These are phyloP conservation scores for Oophaga pumilio DNA, from an alignment of 2,113 vertebrate species.

Conservation along the genomic window DNA sequence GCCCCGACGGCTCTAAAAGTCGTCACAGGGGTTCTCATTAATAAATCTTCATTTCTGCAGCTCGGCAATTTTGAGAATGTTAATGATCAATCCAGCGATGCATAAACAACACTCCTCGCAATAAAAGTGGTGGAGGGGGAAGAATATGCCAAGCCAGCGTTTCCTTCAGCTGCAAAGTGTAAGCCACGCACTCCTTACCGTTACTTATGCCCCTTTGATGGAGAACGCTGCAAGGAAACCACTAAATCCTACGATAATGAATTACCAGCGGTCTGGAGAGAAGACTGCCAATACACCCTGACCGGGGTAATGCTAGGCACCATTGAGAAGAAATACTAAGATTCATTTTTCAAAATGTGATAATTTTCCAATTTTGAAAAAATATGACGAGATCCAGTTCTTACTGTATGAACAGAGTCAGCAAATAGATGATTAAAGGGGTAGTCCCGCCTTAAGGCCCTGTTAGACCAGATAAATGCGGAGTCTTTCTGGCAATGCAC, in stretches of 20 bases:
- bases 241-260: background rate
- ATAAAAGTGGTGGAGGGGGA: slow-evolving; percentile 1
- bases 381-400: too few relatives aligned
- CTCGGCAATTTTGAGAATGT: slow-evolving; percentile 13
- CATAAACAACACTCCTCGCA: slow-evolving; percentile 6
- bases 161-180: background rate
- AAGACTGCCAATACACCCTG: slow-evolving; percentile 23
- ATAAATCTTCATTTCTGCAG: slow-evolving; percentile 18
- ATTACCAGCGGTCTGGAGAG: background rate
- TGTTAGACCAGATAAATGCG: too few relatives aligned
- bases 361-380: background rate
- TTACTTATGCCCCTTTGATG: slow-evolving; percentile 34
- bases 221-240: background rate
- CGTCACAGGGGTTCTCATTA: slow-evolving; percentile 19
- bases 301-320: background rate
- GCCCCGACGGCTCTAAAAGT: background rate
- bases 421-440: background rate
- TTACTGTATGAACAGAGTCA: background rate
- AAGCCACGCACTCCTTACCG: background rate
- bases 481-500: too few relatives aligned
- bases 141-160: background rate
- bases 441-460: too few relatives aligned
- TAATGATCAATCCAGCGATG: slow-evolving; percentile 13
- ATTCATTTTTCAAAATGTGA: background rate
- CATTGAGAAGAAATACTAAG: background rate